A percentile compares a stretch with the other conserved stretches of the same genome.
Conservation (phyloP, 1,140 invertebrate genomes). For the Vanessa tameamea region DNA sequence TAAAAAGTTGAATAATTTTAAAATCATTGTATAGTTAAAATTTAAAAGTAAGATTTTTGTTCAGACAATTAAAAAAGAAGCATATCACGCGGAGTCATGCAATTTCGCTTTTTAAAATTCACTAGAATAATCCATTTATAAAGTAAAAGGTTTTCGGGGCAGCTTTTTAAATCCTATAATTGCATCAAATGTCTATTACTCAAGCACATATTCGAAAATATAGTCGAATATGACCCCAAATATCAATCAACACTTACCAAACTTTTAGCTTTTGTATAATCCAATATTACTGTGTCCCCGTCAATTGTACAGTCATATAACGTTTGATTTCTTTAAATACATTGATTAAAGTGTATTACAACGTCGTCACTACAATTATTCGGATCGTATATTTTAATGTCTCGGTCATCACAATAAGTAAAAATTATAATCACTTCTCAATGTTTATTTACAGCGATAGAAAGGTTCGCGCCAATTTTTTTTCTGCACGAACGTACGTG, state of each 20-base stretch:
- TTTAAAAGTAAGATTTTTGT: no score
- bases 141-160: not conserved
- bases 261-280: slow-evolving; percentile 30
- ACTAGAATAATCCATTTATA: not conserved
- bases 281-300: slow-evolving; percentile 47
- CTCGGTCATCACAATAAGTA: slow-evolving; percentile 59
- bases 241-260: slow-evolving; percentile 36
- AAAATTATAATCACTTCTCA: slow-evolving; percentile 29
- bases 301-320: slow-evolving; percentile 47
- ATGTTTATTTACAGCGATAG: slow-evolving; percentile 39
- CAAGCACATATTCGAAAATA: not conserved
- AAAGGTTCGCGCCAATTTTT: slow-evolving; percentile 52
- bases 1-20: not conserved
- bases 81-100: no score
- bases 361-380: slow-evolving; percentile 53
- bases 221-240: not conserved
- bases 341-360: slow-evolving; percentile 63
- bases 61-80: no score
- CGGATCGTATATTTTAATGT: slow-evolving; percentile 56
- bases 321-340: slow-evolving; percentile 63
- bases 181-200: not conserved
- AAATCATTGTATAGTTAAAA: not conserved
- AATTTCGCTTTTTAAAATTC: not conserved
- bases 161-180: not conserved
- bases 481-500: slow-evolving; percentile 36